Evolutionary conservation across 2,888 invertebrate species (phyloP).

Genomic region (Diplolepis rosae): DNA sequence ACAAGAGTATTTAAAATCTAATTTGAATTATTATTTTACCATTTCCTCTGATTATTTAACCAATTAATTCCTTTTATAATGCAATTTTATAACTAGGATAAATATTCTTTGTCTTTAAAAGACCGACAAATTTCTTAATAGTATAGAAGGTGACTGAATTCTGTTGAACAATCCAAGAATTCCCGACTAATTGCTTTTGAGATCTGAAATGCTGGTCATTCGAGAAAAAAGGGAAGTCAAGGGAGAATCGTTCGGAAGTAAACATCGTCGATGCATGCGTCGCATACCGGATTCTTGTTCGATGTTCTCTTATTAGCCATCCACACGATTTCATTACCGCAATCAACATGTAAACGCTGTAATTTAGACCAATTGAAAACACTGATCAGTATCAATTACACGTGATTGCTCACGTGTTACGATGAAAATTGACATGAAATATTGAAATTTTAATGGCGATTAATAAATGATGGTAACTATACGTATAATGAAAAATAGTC

Average conservation of each 20-base stretch:
- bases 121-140: neutral
- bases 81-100: too few species aligned
- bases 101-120: too few species aligned
- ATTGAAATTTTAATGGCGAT: neutral
- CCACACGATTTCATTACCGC: conserved; percentile 36
- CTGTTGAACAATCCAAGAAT: conserved; percentile 50
- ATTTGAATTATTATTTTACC: too few species aligned
- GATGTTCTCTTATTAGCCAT: conserved; percentile 41
- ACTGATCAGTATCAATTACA: conserved; percentile 13
- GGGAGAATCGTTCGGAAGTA: conserved; percentile 47
- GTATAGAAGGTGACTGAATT: conserved; percentile 34
- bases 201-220: conserved; percentile 57
- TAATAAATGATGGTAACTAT: too few species aligned
- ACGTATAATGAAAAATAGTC: too few species aligned
- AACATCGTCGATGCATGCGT: conserved; percentile 43
- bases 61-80: too few species aligned
- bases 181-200: conserved; percentile 55
- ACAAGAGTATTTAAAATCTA: too few species aligned
- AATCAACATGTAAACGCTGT: conserved; percentile 20
- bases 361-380: conserved; percentile 33
- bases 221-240: conserved; percentile 46
- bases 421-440: conserved; percentile 4
- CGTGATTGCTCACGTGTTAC: neutral
- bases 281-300: conserved; percentile 49
- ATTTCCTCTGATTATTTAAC: too few species aligned